Evolutionary conservation across 2,113 vertebrate species (phyloP), one percentile per base, ranked within the genome.

Genomic region (Bubo scandiacus): DNA sequence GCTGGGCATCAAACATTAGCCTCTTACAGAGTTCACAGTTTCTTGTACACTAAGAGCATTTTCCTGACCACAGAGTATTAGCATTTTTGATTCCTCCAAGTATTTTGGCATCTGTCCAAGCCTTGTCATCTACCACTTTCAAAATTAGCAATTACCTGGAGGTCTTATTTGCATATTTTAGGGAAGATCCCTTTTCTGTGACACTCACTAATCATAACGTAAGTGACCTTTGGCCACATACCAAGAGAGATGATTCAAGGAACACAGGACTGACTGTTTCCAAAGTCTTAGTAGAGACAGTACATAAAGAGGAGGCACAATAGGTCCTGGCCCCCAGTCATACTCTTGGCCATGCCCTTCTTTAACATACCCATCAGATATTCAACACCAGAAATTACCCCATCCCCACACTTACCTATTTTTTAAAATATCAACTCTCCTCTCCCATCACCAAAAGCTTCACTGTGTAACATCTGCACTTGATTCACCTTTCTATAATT

Each of bases 321-420:
- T 0, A 55, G 0, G 1, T 32, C 16, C 45, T 29, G 19, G 15
- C 15, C 13, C 25, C 68, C 65, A 71, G 22, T 2, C 38, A 13
- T 22, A 57, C 2, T 15, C 29, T 45, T 32, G 15, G 55, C n/a
- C 26, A 27, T 65, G 25, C 12, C 23, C 14, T 49, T 34, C 45
- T 91, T 83, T 66, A 86, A 62, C 19, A 29, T 2, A 77, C 2
- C n/a, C 21, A 65, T 17, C 49, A 81, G 47, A 66, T 22, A 54
- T 21, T 45, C 29, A 57, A n/a, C 45, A 74, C 0, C 29, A 85
- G 21, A 71, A 86, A 43, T n/a, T 27, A 90, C 6, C 43, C 16
- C 15, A n/a, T 25, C 14, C 27, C 15, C n/a, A 42, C 8, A 20
- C 5, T 55, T 32, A 36, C 4, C 15, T 0, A 0, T 15, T 29